Conservation (phyloP, 92 coral and sea anemone species). For the Anthopleura xanthogrammica region DNA sequence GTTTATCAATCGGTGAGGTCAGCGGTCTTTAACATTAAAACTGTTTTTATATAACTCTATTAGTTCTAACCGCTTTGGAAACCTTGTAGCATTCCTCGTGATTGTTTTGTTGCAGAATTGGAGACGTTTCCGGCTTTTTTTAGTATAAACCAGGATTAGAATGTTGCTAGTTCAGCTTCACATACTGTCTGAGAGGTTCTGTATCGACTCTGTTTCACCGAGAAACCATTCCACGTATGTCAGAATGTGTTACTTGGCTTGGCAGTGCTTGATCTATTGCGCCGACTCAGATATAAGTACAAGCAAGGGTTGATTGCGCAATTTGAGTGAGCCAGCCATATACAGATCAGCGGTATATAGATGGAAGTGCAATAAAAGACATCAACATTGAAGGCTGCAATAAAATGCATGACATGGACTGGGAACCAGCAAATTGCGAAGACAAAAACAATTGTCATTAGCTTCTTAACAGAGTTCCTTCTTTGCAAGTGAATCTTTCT, state of each 20-base stretch:
- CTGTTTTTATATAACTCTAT: too few species aligned
- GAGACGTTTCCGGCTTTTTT: too few species aligned
- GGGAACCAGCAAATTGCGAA: slow-evolving; percentile 78
- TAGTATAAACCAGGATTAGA: too few species aligned
- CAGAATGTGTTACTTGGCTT: slow-evolving; percentile 25
- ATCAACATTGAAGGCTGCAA: slow-evolving; percentile 36
- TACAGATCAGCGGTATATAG: slow-evolving; percentile 30
- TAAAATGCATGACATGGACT: slow-evolving; percentile 49
- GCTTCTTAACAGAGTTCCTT: slow-evolving; percentile 49
- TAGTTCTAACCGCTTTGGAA: too few species aligned
- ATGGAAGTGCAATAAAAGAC: slow-evolving; percentile 34
- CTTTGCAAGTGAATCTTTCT: slow-evolving; percentile 50
- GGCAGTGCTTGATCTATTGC: background rate
- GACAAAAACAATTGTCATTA: slow-evolving; percentile 51
- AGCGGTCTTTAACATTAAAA: too few species aligned
- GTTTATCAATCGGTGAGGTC: too few species aligned
- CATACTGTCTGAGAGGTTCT: background rate
- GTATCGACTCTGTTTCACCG: background rate
- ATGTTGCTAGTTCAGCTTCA: background rate
- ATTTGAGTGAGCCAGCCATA: slow-evolving; percentile 73
- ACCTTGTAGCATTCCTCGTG: too few species aligned
- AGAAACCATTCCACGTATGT: background rate
- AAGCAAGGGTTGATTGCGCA: slow-evolving; percentile 90
- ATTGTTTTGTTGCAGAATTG: too few species aligned
- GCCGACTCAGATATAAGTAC: slow-evolving; percentile 48